Evolutionary conservation across 2,888 invertebrate genomes (phyloP).

Genomic region (Orthosia gracilis): DNA sequence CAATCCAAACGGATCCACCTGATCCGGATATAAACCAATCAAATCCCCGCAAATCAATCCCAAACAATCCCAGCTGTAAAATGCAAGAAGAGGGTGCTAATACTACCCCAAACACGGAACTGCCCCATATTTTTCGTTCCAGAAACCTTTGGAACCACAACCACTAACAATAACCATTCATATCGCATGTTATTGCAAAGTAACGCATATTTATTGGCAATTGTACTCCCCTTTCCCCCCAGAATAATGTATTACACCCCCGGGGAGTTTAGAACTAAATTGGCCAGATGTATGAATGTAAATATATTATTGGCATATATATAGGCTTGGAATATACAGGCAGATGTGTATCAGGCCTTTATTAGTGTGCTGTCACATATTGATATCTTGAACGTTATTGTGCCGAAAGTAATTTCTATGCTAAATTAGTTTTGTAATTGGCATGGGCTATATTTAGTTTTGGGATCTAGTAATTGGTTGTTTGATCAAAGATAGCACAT

Average conservation of each 20-base stretch:
- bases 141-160: constrained; percentile 55
- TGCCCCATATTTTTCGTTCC: constrained; percentile 58
- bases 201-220: constrained; percentile 78
- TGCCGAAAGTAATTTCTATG: constrained; percentile 45
- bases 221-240: constrained; percentile 67
- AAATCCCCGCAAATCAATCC: constrained; percentile 59
- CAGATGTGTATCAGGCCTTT: constrained; percentile 47
- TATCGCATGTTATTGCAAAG: constrained; percentile 75
- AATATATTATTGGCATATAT: constrained; percentile 64
- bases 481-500: background rate
- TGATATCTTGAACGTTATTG: constrained; percentile 46
- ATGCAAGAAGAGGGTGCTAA: constrained; percentile 51
- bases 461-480: constrained; percentile 21
- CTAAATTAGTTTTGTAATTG: constrained; percentile 49
- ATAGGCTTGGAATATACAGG: constrained; percentile 26
- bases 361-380: constrained; percentile 48
- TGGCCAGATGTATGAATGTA: constrained; percentile 72
- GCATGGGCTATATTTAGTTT: constrained; percentile 2
- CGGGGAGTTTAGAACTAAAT: constrained; percentile 70
- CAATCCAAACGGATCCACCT: constrained; percentile 13
- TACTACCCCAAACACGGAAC: constrained; percentile 41
- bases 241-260: constrained; percentile 67
- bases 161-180: constrained; percentile 71
- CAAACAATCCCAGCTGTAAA: constrained; percentile 37
- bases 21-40: constrained; percentile 45